These are phyloP conservation scores for Cerceris ruficornis DNA, from an alignment of 2,888 invertebrate genomes.

Conservation along the genomic window DNA sequence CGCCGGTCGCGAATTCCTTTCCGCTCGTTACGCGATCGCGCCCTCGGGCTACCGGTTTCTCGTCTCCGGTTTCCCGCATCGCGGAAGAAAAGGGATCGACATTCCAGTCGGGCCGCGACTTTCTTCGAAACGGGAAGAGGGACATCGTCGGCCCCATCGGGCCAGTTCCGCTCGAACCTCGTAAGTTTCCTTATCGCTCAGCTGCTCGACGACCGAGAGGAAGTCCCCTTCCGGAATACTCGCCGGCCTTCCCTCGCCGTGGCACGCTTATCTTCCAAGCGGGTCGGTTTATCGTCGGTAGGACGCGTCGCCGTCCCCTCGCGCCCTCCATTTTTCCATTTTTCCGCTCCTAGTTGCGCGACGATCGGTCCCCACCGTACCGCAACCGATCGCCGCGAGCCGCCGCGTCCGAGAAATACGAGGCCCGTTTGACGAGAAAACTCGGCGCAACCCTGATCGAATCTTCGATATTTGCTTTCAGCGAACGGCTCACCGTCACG, in stretches of 20 bases:
- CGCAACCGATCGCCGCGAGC: too few species aligned
- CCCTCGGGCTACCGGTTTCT: conserved; percentile 13
- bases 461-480: conserved; percentile 81
- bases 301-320: neutral
- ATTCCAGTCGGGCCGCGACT: conserved; percentile 50
- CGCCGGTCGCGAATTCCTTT: neutral
- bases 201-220: conserved; percentile 66
- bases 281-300: conserved; percentile 40
- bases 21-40: conserved; percentile 12
- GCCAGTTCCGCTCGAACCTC: conserved; percentile 61
- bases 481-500: conserved; percentile 93
- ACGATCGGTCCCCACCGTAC: too few species aligned
- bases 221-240: conserved; percentile 70
- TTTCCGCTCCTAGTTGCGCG: conserved; percentile 9
- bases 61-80: conserved; percentile 19
- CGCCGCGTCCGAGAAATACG: too few species aligned
- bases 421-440: too few species aligned
- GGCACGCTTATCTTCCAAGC: conserved; percentile 48
- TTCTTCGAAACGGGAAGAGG: conserved; percentile 64
- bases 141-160: conserved; percentile 30
- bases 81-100: conserved; percentile 45
- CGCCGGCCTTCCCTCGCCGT: conserved; percentile 47
- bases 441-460: too few species aligned
- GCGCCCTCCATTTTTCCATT: conserved; percentile 1
- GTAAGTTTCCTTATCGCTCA: conserved; percentile 65